Conservation (phyloP, 2,888 invertebrate genomes). For the Lasioglossum morio region DNA sequence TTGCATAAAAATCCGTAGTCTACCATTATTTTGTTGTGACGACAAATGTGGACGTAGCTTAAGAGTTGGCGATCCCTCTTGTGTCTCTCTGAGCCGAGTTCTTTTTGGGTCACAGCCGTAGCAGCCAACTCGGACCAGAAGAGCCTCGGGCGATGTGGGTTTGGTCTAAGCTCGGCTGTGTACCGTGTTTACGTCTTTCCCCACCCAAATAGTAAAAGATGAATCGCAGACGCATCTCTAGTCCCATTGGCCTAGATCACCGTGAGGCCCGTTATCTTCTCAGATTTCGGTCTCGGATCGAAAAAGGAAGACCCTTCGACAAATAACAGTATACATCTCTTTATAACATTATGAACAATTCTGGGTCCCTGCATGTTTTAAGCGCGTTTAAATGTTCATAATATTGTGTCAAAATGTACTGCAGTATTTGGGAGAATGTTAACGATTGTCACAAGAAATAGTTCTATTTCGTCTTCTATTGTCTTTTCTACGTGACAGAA, state of each 20-base stretch:
- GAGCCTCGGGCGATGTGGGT: slow-evolving; percentile 30
- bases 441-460: too few relatives aligned
- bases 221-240: neutral
- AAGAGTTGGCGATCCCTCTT: neutral
- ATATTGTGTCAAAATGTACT: too few relatives aligned
- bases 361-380: too few relatives aligned
- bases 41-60: neutral
- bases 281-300: neutral
- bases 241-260: slow-evolving; percentile 44
- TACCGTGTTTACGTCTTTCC: neutral
- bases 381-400: too few relatives aligned
- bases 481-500: too few relatives aligned
- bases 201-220: neutral
- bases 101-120: slow-evolving; percentile 35
- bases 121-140: slow-evolving; percentile 34
- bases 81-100: neutral
- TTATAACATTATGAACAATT: neutral
- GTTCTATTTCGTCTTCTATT: too few relatives aligned
- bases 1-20: too few relatives aligned
- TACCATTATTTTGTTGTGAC: neutral
- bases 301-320: neutral
- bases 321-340: neutral
- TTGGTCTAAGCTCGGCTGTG: slow-evolving; percentile 30
- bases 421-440: too few relatives aligned
- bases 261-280: slow-evolving; percentile 5